Conservation (phyloP, 2,888 invertebrate genomes). For the Horisme vitalbata region DNA sequence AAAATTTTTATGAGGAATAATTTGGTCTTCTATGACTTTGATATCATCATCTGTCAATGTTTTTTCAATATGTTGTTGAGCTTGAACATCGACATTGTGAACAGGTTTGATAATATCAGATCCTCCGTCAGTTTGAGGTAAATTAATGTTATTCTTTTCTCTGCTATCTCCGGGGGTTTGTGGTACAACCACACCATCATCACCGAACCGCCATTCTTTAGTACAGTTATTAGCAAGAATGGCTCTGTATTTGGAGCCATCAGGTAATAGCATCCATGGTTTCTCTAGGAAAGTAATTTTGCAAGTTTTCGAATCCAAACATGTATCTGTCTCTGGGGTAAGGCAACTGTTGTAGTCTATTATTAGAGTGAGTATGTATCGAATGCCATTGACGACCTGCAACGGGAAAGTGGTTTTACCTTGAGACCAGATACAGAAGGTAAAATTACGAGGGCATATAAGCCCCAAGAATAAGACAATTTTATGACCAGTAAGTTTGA, state of each 20-base stretch:
- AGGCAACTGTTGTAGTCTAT: constrained; percentile 76
- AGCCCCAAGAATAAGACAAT: too few relatives aligned
- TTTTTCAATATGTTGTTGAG: constrained; percentile 49
- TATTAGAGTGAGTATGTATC: constrained; percentile 80
- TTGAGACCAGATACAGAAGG: too few relatives aligned
- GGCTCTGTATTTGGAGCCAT: constrained; percentile 83
- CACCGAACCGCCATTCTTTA: constrained; percentile 74
- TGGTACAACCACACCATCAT: constrained; percentile 56
- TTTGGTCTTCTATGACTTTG: constrained; percentile 67
- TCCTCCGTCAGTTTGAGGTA: constrained; percentile 13
- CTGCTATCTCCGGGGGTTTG: constrained; percentile 23
- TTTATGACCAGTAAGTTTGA: too few relatives aligned
- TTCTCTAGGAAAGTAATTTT: constrained; percentile 85
- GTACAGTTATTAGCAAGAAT: constrained; percentile 87
- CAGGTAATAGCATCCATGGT: constrained; percentile 83
- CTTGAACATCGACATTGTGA: constrained; percentile 53
- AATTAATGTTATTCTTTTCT: constrained; percentile 34
- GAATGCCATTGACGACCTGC: constrained; percentile 84
- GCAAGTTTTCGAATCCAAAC: constrained; percentile 73
- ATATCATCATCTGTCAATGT: constrained; percentile 58
- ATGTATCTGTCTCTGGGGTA: constrained; percentile 44
- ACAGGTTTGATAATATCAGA: constrained; percentile 56
- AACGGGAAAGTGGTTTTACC: constrained; percentile 2
- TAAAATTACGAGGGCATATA: too few relatives aligned
- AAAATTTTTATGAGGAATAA: constrained; percentile 53